A percentile compares a stretch with the other conserved stretches of the same genome.
Evolutionary conservation across 2,113 vertebrate genomes (phyloP).

Genomic region (Ciconia boyciana): DNA sequence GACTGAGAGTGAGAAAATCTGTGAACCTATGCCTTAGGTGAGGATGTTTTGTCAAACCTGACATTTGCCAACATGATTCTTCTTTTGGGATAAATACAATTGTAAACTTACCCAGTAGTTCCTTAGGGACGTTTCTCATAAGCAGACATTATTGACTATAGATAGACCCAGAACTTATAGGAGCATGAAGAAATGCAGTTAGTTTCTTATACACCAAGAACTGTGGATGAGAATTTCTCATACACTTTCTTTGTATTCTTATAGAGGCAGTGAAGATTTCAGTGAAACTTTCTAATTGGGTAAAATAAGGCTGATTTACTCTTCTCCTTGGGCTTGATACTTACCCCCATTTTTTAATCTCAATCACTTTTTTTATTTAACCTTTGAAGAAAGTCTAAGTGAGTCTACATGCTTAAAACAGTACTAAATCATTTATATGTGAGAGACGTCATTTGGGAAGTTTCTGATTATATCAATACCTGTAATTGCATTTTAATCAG

Average conservation of each 20-base stretch:
- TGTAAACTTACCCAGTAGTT: background rate
- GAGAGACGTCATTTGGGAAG: background rate
- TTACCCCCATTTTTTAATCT: background rate
- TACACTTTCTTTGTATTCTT: background rate
- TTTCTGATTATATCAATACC: background rate
- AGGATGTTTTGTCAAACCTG: slow-evolving; percentile 33
- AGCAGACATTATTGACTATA: background rate
- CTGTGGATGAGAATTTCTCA: background rate
- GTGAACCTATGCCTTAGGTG: background rate
- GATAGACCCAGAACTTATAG: background rate
- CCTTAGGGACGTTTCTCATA: background rate
- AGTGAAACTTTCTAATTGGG: background rate
- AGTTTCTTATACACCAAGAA: background rate
- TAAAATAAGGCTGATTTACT: background rate
- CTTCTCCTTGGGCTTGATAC: background rate
- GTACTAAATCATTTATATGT: background rate
- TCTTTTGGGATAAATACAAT: background rate
- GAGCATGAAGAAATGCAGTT: background rate
- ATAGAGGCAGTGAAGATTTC: background rate
- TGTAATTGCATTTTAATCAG: background rate
- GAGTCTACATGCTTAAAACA: background rate
- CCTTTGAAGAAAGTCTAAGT: background rate
- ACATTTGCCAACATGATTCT: background rate
- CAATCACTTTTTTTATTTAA: background rate
- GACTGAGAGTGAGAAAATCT: slow-evolving; percentile 2